Percentiles rank a stretch among this genome's conserved stretches.
phyloP scores from a whole-genome alignment of 2,797 vertebrate genomes.

The Aratinga solstitialis region DNA sequence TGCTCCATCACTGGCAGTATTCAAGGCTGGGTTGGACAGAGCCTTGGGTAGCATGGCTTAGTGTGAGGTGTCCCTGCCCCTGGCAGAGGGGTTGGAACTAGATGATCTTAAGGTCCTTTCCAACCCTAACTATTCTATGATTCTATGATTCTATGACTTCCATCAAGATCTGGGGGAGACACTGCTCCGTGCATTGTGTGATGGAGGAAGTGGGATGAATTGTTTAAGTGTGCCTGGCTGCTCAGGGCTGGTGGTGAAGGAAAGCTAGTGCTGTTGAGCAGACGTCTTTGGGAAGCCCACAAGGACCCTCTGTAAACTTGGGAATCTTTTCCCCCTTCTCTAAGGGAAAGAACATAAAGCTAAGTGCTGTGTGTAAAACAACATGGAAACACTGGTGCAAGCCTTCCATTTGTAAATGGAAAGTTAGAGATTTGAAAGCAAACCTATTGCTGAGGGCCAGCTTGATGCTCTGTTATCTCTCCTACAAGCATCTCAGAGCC shows the following conservation, averaged over 20 bases:
- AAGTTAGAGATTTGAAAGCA: neutral
- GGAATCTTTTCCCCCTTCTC: fast-evolving
- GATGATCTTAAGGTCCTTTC: too few relatives aligned
- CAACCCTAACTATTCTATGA: too few relatives aligned
- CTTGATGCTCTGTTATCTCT: fast-evolving
- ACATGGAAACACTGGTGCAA: neutral
- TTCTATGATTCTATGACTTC: neutral
- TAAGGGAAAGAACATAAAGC: neutral
- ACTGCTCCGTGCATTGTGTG: fast-evolving
- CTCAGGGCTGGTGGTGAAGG: neutral
- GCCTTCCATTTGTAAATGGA: neutral
- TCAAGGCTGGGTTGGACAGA: too few relatives aligned
- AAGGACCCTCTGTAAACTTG: neutral
- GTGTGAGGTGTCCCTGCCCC: too few relatives aligned
- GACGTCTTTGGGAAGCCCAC: neutral
- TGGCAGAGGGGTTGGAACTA: too few relatives aligned
- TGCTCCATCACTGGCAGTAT: too few relatives aligned
- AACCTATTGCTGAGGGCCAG: neutral
- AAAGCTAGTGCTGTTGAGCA: neutral
- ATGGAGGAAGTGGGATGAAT: neutral
- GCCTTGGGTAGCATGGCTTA: too few relatives aligned
- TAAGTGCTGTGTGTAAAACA: neutral
- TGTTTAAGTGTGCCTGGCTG: neutral
- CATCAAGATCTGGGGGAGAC: neutral
- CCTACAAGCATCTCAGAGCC: neutral